Base-by-base conservation (phyloP, 2,888 invertebrate genomes). In the Colletes collaris region DNA sequence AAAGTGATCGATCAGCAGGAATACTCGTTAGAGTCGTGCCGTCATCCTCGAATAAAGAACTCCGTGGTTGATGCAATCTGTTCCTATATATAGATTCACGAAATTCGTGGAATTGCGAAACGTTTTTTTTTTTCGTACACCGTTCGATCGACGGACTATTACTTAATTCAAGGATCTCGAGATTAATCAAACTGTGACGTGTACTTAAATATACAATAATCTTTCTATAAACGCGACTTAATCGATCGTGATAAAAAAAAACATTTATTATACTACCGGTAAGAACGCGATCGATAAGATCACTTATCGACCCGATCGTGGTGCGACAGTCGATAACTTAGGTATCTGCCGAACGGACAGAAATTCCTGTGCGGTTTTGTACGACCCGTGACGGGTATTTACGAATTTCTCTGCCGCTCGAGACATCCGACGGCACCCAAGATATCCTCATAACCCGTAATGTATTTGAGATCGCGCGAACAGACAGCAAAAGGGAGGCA, bases 401-500 rank as follows among this genome's bases (percentile, higher is more conserved):
- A 44, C 19, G 2, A 46, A 13, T 68, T 6, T 46, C 46, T 78
- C 86, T 83, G 88, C 87, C 88, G 88, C 78, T 89, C 86, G 87
- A 79, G 76, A 76, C 40, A 55, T 76, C 83, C 86, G 86, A 88
- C 87, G 90, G 89, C 87, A 84, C 63, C 75, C 66, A 86, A 87
- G 84, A 86, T 83, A 85, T 82, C 66, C 79, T 75, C 86, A 87
- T 86, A 89, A 89, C 90, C 91, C 92, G 92, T 93, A 92, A 93
- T 93, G 92, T 92, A 92, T 93, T 92, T 91, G 90, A 90, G 92
- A 90, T 90, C 90, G 87, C 82, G 76, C 86, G 87, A 67, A 85
- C 76, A 87, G 83, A 85, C 89, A 89, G 87, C 75, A 81, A 84
- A 81, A 86, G 87, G 87, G 87, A 86, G 87, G 87, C 73, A 87